Conservation (phyloP, 2,888 invertebrate genomes). For the Plemyria rubiginata region DNA sequence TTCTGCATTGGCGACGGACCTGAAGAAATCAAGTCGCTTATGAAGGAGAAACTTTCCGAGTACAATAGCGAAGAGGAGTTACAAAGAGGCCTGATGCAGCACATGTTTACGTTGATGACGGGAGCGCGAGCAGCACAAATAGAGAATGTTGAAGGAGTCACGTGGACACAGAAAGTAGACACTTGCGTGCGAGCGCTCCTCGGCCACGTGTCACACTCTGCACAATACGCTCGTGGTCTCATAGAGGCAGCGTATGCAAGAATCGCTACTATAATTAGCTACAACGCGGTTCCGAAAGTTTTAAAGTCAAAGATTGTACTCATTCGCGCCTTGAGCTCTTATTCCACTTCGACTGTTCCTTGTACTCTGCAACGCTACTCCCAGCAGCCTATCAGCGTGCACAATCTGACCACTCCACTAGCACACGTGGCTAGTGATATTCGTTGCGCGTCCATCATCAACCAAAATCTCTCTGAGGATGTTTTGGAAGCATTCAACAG, state of each 20-base stretch:
- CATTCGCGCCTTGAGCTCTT: slow-evolving; percentile 43
- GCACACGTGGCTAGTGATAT: slow-evolving; percentile 25
- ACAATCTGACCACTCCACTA: slow-evolving; percentile 44
- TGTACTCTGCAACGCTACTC: slow-evolving; percentile 43
- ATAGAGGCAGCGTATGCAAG: slow-evolving; percentile 54
- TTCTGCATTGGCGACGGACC: slow-evolving; percentile 63
- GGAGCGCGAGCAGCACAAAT: slow-evolving; percentile 28
- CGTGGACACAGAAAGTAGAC: slow-evolving; percentile 52
- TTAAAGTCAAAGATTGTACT: slow-evolving; percentile 52
- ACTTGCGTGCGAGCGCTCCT: slow-evolving; percentile 51
- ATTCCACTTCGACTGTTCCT: slow-evolving; percentile 4
- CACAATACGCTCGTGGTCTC: slow-evolving; percentile 57
- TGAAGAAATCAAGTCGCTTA: slow-evolving; percentile 46
- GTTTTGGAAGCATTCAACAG: slow-evolving; percentile 50
- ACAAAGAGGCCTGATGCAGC: slow-evolving; percentile 55
- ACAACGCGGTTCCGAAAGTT: slow-evolving; percentile 34
- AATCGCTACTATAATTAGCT: slow-evolving; percentile 41
- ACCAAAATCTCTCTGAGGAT: slow-evolving; percentile 51
- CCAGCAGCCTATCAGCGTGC: slow-evolving; percentile 43
- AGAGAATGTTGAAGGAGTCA: slow-evolving; percentile 34
- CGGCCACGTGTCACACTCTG: slow-evolving; percentile 58
- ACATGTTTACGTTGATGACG: slow-evolving; percentile 58
- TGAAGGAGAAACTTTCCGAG: slow-evolving; percentile 50
- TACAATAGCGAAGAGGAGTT: slow-evolving; percentile 50
- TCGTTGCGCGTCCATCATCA: slow-evolving; percentile 53